Evolutionary conservation across 2,888 invertebrate genomes (phyloP), one percentile per base, ranked within the genome.

Genomic region (Drosophila paramelanica): DNA sequence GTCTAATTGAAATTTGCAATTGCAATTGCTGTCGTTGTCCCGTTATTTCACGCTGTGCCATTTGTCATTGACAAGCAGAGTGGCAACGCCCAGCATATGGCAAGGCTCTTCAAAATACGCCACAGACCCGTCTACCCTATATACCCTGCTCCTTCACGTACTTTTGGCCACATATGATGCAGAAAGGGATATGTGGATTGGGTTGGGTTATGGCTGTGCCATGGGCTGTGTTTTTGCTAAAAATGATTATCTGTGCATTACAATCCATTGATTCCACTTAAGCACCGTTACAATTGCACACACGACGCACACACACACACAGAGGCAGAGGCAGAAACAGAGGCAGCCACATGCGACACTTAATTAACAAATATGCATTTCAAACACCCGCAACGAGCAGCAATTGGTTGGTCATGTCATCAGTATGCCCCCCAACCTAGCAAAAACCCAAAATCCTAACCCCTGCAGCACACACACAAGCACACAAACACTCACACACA

Each of bases 251-350:
- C 89, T 84, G 73, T 81, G 80, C 80, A 89, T 89, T 82, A 88
- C 88, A 89, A 88, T 88, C 86, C 88, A 87, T 87, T 87, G 86
- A 89, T 87, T 82, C 82, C 88, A 84, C 85, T 89, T 89, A 89
- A 89, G 85, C 89, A 89, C 88, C 87, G 79, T 81, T 80, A 73
- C 78, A 76, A 78, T 76, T 73, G 79, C 81, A 73, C 72, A 74
- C 77, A 61, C 25, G 5, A 25, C 3, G 25, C 60, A 60, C 49
- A 64, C 50, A 61, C 51, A 31, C 57, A 31, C 42, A 38, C 52
- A 36, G 46, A 55, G 51, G 43, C 11, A 36, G 11, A 52, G 33
- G 39, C 39, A 57, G 55, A 45, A 23, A 23, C 23, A 23, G 67
- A 45, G 67, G 68, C 70, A 57, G 76, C 62, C 76, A 68, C 72